Percentiles rank a stretch among this genome's conserved stretches.
These are phyloP conservation scores for Dryobates pubescens DNA, from an alignment of 2,797 vertebrate genomes.

Conservation along the genomic window DNA sequence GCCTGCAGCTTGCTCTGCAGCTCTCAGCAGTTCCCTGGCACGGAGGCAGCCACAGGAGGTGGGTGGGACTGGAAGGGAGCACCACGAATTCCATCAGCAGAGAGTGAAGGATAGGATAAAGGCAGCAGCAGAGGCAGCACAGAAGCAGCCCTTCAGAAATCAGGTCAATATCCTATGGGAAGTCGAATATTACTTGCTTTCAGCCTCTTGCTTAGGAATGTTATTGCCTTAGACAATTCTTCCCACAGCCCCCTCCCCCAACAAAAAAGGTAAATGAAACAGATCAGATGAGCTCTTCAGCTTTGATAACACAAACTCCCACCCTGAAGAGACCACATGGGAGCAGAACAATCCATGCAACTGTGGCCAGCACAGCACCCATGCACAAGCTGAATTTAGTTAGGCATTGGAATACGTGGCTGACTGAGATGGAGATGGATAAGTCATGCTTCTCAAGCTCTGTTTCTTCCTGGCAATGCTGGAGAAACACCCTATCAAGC, in stretches of 20 bases:
- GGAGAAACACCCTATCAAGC: background rate
- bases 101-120: background rate
- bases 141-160: background rate
- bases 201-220: background rate
- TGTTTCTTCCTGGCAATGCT: background rate
- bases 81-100: background rate
- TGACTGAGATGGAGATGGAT: background rate
- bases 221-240: background rate
- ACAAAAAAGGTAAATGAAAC: background rate
- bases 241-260: too few species aligned
- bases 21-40: background rate
- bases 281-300: background rate
- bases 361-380: background rate
- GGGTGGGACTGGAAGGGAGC: background rate
- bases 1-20: background rate
- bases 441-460: background rate
- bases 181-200: background rate
- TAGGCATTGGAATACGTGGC: background rate
- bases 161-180: background rate
- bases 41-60: fast-evolving
- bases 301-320: background rate
- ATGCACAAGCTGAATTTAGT: fast-evolving
- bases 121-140: background rate
- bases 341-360: background rate
- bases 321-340: background rate